Base-by-base conservation (phyloP, 2,113 vertebrate species). In the Corapipo altera region DNA sequence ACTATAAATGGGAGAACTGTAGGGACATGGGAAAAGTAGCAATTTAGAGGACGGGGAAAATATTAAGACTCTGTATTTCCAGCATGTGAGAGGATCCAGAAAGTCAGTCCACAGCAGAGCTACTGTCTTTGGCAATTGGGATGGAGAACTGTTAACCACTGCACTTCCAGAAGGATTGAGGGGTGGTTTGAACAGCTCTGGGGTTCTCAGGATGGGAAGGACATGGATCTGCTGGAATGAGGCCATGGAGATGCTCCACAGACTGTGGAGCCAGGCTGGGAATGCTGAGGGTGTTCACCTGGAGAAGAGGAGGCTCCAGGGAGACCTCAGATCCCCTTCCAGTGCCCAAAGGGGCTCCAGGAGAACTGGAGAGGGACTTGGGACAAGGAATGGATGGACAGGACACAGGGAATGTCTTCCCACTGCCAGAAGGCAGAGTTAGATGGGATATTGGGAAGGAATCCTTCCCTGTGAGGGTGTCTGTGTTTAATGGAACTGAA, bases 361-460 rank as follows among this genome's bases (percentile, higher is more conserved):
- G 58, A 58, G 76, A 43, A 30, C 49, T 57, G 66, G 2, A 32
- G 58, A 57, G 75, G 41, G n/a, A 6, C 28, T 44, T 1, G 37
- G 46, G 39, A 70, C 18, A 33, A 28, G 37, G 83, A 2, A 0
- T 69, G 64, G 64, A 77, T 37, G 27, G 22, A n/a, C 48, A 71
- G 73, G 8, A 62, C 33, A 13, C 18, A 30, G 74, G 74, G 65
- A 62, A 55, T n/a, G 85, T 39, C 46, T 49, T 37, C 14, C 5
- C 12, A 16, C 0, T 35, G 1, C 3, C 32, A 22, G 26, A 16
- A 15, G 4, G 3, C 4, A 51, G 19, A 15, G 2, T 0, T 3
- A 0, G 35, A 1, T 61, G 54, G 46, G 27, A 61, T 35, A 0
- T 14, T 35, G 62, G 62, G 72, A 1, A 52, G 37, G 27, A 62